Base-by-base conservation (phyloP, 2,113 vertebrate genomes). In the Struthidea cinerea region DNA sequence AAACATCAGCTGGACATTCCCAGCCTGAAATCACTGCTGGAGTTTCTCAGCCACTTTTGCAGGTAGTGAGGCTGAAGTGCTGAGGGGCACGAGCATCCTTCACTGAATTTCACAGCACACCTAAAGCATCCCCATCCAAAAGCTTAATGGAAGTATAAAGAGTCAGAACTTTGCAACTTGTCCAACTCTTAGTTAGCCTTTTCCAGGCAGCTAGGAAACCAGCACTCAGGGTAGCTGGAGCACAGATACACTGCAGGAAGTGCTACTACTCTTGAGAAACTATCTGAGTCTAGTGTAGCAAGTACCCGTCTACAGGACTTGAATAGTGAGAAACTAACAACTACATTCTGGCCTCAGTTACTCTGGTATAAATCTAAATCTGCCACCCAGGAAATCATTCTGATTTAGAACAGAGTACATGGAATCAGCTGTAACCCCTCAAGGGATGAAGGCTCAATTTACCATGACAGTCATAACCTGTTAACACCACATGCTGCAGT, bases 81-180 rank as follows among this genome's bases (percentile, higher is more conserved):
- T 49, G 57, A 49, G 50, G 30, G 11, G 7, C 27, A 68, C 0
- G 0, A 85, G 39, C 44, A 52, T 6, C 15, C 46, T 70, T 46
- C 13, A 9, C n/a, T 39, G 33, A 74, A 75, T 47, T 91, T 89
- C 74, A 41, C 23, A 55, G 71, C 1, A 8, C 3, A 24, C 11
- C 42, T 52, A 63, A 65, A 30, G 21, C 11, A 77, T 8, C 10
- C 6, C 33, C 13, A 49, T 57, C 24, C 56, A 67, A 81, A 87
- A 93, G 20, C 41, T 74, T 27, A 63, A 33, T 4, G 23, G 26
- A 74, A 89, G 3, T 32, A 23, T 5, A 52, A 94, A 50, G 14
- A 84, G 6, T 23, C 13, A 87, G 69, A 93, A 75, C 14, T 55
- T 10, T 37, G 32, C 35, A 75, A 60, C 14, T 79, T 55, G 24